These are phyloP conservation scores for Lagorchestes hirsutus DNA, from an alignment of 2,797 vertebrate species.

Conservation along the genomic window DNA sequence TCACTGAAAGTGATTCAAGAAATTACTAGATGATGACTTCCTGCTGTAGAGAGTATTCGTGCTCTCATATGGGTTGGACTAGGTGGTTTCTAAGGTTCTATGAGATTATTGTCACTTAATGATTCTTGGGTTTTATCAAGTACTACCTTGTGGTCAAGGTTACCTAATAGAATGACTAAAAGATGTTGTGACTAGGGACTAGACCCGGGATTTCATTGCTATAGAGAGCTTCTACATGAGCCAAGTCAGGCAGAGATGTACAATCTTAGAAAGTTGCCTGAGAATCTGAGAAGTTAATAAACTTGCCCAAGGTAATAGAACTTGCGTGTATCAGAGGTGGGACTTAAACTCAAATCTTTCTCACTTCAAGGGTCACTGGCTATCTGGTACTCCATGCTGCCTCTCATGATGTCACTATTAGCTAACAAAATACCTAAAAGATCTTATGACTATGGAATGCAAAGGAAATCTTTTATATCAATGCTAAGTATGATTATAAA, in stretches of 20 bases:
- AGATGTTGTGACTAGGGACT: not conserved
- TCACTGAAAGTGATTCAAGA: not conserved
- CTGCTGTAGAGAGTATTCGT: not conserved
- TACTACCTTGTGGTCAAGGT: not conserved
- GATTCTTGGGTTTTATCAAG: not conserved
- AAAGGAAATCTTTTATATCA: conserved; percentile 34
- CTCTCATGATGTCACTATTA: not conserved
- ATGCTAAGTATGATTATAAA: conserved; percentile 1
- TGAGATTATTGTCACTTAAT: not conserved
- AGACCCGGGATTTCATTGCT: not conserved
- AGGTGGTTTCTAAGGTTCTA: too few relatives aligned
- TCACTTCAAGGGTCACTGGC: not conserved
- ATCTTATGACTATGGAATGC: conserved; percentile 14
- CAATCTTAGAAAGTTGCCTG: not conserved
- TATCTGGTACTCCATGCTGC: not conserved
- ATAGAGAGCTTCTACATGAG: not conserved
- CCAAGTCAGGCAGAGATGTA: not conserved
- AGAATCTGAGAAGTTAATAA: not conserved
- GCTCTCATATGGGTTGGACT: too few relatives aligned
- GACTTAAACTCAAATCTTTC: not conserved
- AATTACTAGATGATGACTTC: not conserved
- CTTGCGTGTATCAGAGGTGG: not conserved
- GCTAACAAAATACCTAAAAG: not conserved
- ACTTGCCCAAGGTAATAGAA: not conserved
- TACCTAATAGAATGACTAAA: conserved; percentile 6